These are phyloP conservation scores for Phymanthus crucifer DNA, from an alignment of 92 coral and sea anemone genomes.

Conservation along the genomic window DNA sequence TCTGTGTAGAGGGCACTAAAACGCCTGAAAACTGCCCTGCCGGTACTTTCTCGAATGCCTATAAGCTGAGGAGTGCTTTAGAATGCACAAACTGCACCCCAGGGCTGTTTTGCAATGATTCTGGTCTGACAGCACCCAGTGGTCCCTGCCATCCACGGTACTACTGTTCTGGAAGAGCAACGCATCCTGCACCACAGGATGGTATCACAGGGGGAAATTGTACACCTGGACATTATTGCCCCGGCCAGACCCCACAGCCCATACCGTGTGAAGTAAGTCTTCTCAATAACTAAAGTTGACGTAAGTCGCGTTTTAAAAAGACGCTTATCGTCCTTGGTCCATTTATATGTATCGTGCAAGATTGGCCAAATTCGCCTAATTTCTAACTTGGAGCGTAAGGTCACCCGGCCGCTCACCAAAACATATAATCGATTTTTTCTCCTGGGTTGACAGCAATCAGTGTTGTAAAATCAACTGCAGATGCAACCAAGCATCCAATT, in stretches of 20 bases:
- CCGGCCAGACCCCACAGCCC: constrained; percentile 84
- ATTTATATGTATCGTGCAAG: too few species aligned
- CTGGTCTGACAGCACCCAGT: constrained; percentile 78
- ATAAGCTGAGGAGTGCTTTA: constrained; percentile 49
- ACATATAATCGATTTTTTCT: too few species aligned
- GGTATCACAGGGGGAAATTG: constrained; percentile 90
- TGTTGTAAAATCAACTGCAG: too few species aligned
- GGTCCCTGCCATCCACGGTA: constrained; percentile 89
- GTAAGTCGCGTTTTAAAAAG: not conserved
- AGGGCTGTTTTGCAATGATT: constrained; percentile 88
- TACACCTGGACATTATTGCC: constrained; percentile 96
- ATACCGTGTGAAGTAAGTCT: constrained; percentile 87
- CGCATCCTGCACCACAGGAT: constrained; percentile 87
- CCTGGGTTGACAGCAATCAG: too few species aligned
- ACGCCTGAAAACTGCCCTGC: constrained; percentile 93
- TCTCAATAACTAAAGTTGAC: not conserved
- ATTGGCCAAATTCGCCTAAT: too few species aligned
- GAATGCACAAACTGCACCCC: constrained; percentile 87
- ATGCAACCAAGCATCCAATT: too few species aligned
- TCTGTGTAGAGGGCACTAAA: constrained; percentile 75
- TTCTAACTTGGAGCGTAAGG: too few species aligned
- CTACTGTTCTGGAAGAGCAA: constrained; percentile 82
- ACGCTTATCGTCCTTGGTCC: too few species aligned
- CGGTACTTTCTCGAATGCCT: constrained; percentile 85
- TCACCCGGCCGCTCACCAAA: too few species aligned